phyloP scores from a whole-genome alignment of 2,888 invertebrate species.

The Ormyrus thymus region DNA sequence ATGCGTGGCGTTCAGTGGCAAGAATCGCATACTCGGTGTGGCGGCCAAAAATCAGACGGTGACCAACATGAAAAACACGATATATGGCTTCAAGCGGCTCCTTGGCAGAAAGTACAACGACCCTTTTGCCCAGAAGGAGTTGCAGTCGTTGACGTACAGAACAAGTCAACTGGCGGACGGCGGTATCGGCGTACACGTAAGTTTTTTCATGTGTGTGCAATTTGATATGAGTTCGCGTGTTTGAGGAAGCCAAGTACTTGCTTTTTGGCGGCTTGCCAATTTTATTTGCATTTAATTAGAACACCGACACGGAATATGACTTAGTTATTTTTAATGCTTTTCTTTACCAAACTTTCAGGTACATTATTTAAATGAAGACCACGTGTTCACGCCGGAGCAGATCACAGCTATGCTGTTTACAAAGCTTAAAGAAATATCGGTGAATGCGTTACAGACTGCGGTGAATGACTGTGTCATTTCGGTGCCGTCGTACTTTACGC shows the following conservation, averaged over 20 bases:
- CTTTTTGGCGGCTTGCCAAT: constrained; percentile 10
- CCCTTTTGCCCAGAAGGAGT: constrained; percentile 90
- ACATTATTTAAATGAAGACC: constrained; percentile 89
- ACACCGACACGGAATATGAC: not conserved
- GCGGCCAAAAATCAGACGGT: constrained; percentile 98
- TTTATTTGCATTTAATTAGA: constrained; percentile 43
- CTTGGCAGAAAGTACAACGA: constrained; percentile 94
- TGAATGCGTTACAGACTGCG: constrained; percentile 90
- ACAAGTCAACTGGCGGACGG: constrained; percentile 86
- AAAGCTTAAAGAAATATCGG: constrained; percentile 94
- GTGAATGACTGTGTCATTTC: constrained; percentile 96
- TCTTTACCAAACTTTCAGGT: constrained; percentile 75
- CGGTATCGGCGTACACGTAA: constrained; percentile 90
- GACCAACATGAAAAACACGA: constrained; percentile 98
- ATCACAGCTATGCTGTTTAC: constrained; percentile 97
- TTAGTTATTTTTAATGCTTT: not conserved
- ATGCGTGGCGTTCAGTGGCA: constrained; percentile 95
- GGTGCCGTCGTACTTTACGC: constrained; percentile 96
- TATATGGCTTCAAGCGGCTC: constrained; percentile 94
- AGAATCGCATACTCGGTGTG: constrained; percentile 94
- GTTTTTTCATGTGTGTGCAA: constrained; percentile 55
- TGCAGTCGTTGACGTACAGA: constrained; percentile 86
- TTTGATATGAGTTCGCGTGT: constrained; percentile 11
- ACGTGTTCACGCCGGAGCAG: constrained; percentile 93
- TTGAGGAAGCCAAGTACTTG: constrained; percentile 13